A percentile compares a stretch with the other conserved stretches of the same genome.
Evolutionary conservation across 2,888 invertebrate genomes (phyloP).

Genomic region (Synanthedon vespiformis): DNA sequence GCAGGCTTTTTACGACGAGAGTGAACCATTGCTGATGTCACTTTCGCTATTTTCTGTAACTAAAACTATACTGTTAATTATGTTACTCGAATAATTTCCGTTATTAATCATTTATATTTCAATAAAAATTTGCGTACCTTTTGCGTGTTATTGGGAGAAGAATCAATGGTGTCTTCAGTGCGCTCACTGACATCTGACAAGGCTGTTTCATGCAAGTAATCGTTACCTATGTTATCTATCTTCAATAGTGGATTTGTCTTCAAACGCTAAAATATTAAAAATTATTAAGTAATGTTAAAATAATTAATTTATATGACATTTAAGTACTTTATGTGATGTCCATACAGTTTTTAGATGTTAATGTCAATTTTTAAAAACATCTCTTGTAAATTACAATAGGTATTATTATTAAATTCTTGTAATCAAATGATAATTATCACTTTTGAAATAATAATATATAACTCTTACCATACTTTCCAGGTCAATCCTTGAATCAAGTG

Average conservation of each 20-base stretch:
- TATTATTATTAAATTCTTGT: background rate
- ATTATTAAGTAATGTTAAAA: background rate
- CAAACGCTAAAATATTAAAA: slow-evolving; percentile 31
- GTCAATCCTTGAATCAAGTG: slow-evolving; percentile 46
- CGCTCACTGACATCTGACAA: slow-evolving; percentile 54
- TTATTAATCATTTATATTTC: background rate
- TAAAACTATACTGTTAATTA: slow-evolving; percentile 8
- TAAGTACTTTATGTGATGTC: too few species aligned
- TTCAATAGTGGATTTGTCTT: slow-evolving; percentile 57
- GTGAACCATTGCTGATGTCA: slow-evolving; percentile 59
- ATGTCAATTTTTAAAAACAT: too few species aligned
- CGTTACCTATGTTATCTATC: slow-evolving; percentile 37
- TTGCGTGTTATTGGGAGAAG: slow-evolving; percentile 34
- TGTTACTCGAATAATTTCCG: background rate
- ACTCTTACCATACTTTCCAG: slow-evolving; percentile 55
- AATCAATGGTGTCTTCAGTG: slow-evolving; percentile 48
- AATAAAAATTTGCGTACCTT: slow-evolving; percentile 25
- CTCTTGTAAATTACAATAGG: too few species aligned
- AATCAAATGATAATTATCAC: background rate
- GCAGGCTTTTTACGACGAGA: slow-evolving; percentile 46
- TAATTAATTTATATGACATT: too few species aligned
- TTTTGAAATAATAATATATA: background rate
- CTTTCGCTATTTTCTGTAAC: slow-evolving; percentile 51
- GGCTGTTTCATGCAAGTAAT: slow-evolving; percentile 43
- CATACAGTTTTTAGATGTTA: too few species aligned